A percentile compares a stretch with the other conserved stretches of the same genome.
Evolutionary conservation across 1,140 invertebrate genomes (phyloP).

Genomic region (Physella acuta): DNA sequence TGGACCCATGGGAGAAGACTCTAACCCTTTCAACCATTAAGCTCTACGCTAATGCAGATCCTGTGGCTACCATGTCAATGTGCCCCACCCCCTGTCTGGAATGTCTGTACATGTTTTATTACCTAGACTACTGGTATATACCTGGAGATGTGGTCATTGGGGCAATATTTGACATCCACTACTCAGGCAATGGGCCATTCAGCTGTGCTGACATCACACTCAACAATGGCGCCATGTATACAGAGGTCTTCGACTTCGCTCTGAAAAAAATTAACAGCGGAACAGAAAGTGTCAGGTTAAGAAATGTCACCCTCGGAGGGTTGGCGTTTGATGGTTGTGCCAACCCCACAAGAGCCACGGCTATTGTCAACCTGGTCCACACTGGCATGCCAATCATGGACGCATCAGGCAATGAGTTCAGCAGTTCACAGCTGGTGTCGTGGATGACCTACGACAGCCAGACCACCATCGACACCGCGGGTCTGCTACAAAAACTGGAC

Average conservation of each 20-base stretch:
- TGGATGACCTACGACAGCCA: conserved; percentile 51
- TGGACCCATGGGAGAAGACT: conserved; percentile 28
- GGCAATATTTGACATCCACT: conserved; percentile 52
- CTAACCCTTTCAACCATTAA: conserved; percentile 21
- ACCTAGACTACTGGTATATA: conserved; percentile 41
- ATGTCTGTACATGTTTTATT: conserved; percentile 46
- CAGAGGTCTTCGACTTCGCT: conserved; percentile 52
- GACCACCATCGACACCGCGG: conserved; percentile 40
- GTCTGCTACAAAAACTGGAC: conserved; percentile 34
- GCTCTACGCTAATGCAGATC: conserved; percentile 18
- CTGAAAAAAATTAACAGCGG: conserved; percentile 48
- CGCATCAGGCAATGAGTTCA: conserved; percentile 12
- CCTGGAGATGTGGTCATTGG: conserved; percentile 50
- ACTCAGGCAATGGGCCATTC: conserved; percentile 38
- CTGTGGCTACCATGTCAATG: conserved; percentile 19
- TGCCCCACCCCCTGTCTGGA: conserved; percentile 45
- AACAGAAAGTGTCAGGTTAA: conserved; percentile 46
- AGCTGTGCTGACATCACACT: conserved; percentile 39
- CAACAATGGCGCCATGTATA: conserved; percentile 49
- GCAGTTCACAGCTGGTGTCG: conserved; percentile 29
- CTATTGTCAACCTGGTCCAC: conserved; percentile 40
- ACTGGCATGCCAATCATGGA: conserved; percentile 15
- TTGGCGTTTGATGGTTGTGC: conserved; percentile 52
- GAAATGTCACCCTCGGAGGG: conserved; percentile 68
- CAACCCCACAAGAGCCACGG: conserved; percentile 35